Conservation (phyloP, 2,888 invertebrate species). For the Vesta saturnalis region DNA sequence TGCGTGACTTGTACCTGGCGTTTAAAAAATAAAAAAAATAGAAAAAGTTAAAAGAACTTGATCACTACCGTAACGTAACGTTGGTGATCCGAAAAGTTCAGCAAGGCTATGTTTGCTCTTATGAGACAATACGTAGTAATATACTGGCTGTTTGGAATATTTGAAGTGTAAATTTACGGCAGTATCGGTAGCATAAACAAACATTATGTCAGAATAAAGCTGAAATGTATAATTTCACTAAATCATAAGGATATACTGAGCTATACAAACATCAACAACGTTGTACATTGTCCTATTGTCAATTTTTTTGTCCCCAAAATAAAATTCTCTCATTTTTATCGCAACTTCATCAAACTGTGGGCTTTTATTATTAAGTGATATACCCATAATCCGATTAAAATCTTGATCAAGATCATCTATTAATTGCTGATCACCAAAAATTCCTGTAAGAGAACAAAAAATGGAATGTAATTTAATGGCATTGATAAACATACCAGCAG, state of each 20-base stretch:
- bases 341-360: neutral
- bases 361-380: neutral
- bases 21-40: neutral
- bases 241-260: neutral
- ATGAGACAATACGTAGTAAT: neutral
- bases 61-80: neutral
- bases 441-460: neutral
- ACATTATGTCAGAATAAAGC: neutral
- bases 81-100: neutral
- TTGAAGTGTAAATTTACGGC: neutral
- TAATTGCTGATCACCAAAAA: too few relatives aligned
- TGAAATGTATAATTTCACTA: too few relatives aligned
- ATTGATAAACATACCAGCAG: neutral
- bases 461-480: neutral
- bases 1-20: neutral
- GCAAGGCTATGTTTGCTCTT: neutral
- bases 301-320: slow-evolving; percentile 16
- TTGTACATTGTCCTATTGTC: slow-evolving; percentile 6
- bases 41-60: too few relatives aligned
- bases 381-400: neutral
- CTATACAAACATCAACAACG: slow-evolving; percentile 13
- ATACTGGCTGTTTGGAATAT: neutral
- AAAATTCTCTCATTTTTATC: slow-evolving; percentile 16
- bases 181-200: too few relatives aligned
- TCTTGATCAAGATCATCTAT: neutral